Evolutionary conservation across 1,140 invertebrate genomes (phyloP).

Genomic region (Procambarus clarkii): DNA sequence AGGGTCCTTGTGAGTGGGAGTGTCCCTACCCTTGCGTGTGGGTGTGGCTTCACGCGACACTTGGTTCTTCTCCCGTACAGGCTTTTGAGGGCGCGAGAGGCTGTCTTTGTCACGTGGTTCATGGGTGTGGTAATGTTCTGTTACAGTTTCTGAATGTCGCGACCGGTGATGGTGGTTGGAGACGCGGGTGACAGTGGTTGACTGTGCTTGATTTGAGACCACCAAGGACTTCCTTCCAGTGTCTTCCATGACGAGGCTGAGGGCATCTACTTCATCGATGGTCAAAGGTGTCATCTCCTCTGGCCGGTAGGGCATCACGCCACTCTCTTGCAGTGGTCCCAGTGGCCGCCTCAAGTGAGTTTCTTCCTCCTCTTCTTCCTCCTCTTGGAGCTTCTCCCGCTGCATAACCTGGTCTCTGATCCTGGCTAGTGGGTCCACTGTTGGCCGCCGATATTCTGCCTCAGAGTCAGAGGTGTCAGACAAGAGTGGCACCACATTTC

Average conservation of each 20-base stretch:
- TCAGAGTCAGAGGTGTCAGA: conserved; percentile 71
- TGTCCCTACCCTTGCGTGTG: neutral
- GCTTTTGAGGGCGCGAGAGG: conserved; percentile 19
- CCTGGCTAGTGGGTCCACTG: conserved; percentile 56
- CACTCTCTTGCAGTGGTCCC: neutral
- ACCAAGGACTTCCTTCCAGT: conserved; percentile 59
- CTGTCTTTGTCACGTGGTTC: conserved; percentile 17
- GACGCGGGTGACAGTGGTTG: conserved; percentile 18
- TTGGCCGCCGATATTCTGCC: conserved; percentile 45
- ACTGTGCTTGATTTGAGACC: conserved; percentile 52
- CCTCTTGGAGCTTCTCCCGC: conserved; percentile 66
- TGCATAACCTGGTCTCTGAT: conserved; percentile 70
- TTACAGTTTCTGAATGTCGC: neutral
- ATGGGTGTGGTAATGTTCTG: conserved; percentile 5
- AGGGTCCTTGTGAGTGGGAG: neutral
- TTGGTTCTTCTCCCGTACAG: conserved; percentile 25
- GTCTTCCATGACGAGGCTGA: conserved; percentile 65
- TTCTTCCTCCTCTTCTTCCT: conserved; percentile 63
- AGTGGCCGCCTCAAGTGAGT: neutral
- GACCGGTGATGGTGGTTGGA: conserved; percentile 27
- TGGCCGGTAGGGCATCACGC: conserved; percentile 4
- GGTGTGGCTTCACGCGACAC: neutral
- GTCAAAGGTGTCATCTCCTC: conserved; percentile 70
- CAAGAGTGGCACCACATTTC: conserved; percentile 61
- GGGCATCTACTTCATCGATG: conserved; percentile 71